These are phyloP conservation scores for Mimachlamys varia DNA, from an alignment of 2,888 invertebrate species.

Conservation along the genomic window DNA sequence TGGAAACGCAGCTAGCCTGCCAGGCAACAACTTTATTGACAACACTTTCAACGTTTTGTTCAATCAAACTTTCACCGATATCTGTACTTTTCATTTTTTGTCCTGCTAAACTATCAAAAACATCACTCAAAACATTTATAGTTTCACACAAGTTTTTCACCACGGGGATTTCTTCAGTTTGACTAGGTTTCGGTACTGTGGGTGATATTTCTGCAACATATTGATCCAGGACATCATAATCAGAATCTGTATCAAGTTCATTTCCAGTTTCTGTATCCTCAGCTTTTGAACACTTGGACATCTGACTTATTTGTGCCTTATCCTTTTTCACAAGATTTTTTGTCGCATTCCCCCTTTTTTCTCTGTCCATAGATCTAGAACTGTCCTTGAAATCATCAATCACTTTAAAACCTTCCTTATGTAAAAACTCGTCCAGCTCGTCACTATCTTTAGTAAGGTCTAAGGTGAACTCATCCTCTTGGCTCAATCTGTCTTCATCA, in stretches of 20 bases:
- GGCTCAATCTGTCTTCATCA: neutral
- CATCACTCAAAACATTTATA: neutral
- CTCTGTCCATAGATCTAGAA: neutral
- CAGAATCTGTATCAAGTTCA: neutral
- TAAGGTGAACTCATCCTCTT: constrained; percentile 37
- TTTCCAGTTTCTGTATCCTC: neutral
- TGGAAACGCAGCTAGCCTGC: neutral
- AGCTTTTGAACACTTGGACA: neutral
- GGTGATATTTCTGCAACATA: neutral
- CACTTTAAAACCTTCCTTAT: constrained; percentile 34
- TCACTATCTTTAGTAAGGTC: constrained; percentile 33
- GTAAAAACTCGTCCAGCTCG: constrained; percentile 37
- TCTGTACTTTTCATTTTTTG: neutral
- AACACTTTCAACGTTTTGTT: neutral
- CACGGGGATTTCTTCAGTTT: neutral
- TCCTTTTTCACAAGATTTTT: neutral
- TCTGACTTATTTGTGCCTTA: neutral
- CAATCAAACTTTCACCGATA: neutral
- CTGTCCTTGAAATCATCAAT: constrained; percentile 8
- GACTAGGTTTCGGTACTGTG: neutral
- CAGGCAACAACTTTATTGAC: neutral
- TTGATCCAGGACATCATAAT: neutral
- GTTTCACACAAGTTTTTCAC: neutral
- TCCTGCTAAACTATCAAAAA: neutral
- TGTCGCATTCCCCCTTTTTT: too few relatives aligned